Evolutionary conservation across 2,797 vertebrate genomes (phyloP), one percentile per base, ranked within the genome.

Genomic region (Cyprinodon diabolis): DNA sequence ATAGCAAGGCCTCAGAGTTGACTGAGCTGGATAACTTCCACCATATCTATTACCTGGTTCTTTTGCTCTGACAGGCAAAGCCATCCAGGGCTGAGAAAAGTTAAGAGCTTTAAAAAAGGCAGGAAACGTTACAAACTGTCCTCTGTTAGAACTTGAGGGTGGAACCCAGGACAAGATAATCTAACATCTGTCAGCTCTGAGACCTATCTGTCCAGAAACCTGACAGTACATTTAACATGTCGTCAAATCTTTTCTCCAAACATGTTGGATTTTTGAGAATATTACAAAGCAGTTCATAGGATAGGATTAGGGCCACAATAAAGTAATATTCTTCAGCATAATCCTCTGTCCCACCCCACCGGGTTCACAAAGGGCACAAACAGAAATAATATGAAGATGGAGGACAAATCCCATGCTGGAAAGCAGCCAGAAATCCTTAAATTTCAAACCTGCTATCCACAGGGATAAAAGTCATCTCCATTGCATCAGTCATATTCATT

Each of bases 11-110:
- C 87, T 47, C 72, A 43, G 58, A 81, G 74, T 87, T 87, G 90
- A 87, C 84, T 68, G 75, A 70, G 72, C 77, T 74, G 69, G 75
- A 67, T 54, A 74, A 66, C 72, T 84, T 89, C 74, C 72, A 84
- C 89, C 83, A 88, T 85, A 83, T 89, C 86, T 83, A 82, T 87
- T 83, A 83, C 86, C 84, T 80, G 85, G 71, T 75, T 77, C 79
- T 71, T 62, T 84, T 23, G n/a, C 54, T 75, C 72, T 75, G 67
- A 49, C 66, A 68, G 87, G 77, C 79, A 75, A 68, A 52, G 70
- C 72, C 81, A 84, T 82, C 75, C 5, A 56, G 77, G 78, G 74
- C 48, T 72, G 12, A 75, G 47, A 79, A 66, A 70, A 78, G 82
- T 70, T 81, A 75, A 81, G 37, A 60, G 40, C 81, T 65, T 56